phyloP scores from a whole-genome alignment of 30 jellyfish, hydroid and myxozoan genomes.

The Aurelia aurita complex sp. Pacific region DNA sequence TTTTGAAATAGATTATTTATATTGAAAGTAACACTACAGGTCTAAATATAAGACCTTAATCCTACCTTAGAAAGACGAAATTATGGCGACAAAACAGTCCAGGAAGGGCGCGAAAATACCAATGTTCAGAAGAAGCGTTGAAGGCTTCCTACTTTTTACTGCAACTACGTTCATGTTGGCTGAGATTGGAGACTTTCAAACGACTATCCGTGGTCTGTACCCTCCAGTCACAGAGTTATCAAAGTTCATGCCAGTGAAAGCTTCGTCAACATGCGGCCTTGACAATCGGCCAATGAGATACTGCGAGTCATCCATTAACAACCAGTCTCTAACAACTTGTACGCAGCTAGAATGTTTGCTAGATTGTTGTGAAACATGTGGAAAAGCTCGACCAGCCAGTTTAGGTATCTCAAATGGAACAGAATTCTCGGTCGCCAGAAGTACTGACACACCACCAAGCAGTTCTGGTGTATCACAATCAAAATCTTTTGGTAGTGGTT shows the following conservation, averaged over 20 bases:
- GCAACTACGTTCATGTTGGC: background rate
- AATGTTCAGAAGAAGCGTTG: background rate
- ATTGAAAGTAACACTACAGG: too few species aligned
- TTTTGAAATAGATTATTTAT: too few species aligned
- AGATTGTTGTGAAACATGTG: slow-evolving; percentile 90
- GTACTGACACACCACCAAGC: slow-evolving; percentile 60
- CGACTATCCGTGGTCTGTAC: slow-evolving; percentile 66
- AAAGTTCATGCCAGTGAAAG: slow-evolving; percentile 65
- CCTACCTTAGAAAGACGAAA: too few species aligned
- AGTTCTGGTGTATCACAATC: slow-evolving; percentile 42
- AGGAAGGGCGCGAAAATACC: background rate
- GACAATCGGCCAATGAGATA: slow-evolving; percentile 56
- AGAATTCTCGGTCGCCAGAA: slow-evolving; percentile 6
- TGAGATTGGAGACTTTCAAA: background rate
- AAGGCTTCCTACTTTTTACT: background rate
- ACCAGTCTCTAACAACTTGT: slow-evolving; percentile 69
- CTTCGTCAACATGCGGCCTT: slow-evolving; percentile 90
- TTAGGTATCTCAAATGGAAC: slow-evolving; percentile 53
- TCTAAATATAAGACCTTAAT: too few species aligned
- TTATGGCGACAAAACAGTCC: too few species aligned
- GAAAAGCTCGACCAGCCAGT: slow-evolving; percentile 64
- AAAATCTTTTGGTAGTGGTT: slow-evolving; percentile 53
- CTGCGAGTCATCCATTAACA: slow-evolving; percentile 73
- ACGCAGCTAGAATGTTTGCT: slow-evolving; percentile 66
- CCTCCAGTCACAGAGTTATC: slow-evolving; percentile 85